Evolutionary conservation across 37 sponge, comb jelly and placozoan genomes (phyloP), one percentile per base, ranked within the genome.

Genomic region (Ephydatia muelleri): DNA sequence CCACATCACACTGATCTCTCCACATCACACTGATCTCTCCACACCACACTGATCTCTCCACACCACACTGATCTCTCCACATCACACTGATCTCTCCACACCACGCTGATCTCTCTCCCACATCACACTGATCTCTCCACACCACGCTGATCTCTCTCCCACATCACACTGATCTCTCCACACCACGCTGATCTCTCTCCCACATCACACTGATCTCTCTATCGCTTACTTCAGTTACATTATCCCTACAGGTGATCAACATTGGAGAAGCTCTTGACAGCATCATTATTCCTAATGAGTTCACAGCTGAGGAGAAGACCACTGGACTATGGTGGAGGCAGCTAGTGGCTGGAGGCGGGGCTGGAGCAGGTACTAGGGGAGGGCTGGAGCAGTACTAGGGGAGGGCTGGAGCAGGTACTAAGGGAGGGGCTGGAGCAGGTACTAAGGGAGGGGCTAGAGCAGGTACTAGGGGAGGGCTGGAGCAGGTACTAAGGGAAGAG

Each of bases 321-420:
- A 76, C 86, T 48, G 95, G 94, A 40, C 85, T 94, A 80, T 96
- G 99, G 99, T 94, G 99, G 99, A 81, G 93, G 47, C 95, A 92
- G 82, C 78, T 97, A 73, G 82, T 90, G n/a, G 93, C 97, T 37
- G 97, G 97, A 26, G 97, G 84, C 43, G 95, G 87, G 39, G 97
- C 97, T 28, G 97, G 97, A 36, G 94, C 94, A 86, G 90, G 93
- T 93, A 43, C 72, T 1, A 57, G 57, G 43, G 43, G 43, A 43
- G 43, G 43, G n/a, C n/a, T n/a, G n/a, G n/a, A n/a, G 11, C 72
- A 26, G 26, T 26, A 13, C 19, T 25, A 71, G 27, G 19, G 11
- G 26, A 12, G 19, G 34, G 94, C 88, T 65, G 94, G 94, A 30
- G 85, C 82, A 76, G 82, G 86, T 85, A 39, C 66, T 2, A 47